Percentiles rank a stretch among this genome's conserved stretches.
Conservation (phyloP, 92 coral and sea anemone genomes). For the Pocillopora grandis region DNA sequence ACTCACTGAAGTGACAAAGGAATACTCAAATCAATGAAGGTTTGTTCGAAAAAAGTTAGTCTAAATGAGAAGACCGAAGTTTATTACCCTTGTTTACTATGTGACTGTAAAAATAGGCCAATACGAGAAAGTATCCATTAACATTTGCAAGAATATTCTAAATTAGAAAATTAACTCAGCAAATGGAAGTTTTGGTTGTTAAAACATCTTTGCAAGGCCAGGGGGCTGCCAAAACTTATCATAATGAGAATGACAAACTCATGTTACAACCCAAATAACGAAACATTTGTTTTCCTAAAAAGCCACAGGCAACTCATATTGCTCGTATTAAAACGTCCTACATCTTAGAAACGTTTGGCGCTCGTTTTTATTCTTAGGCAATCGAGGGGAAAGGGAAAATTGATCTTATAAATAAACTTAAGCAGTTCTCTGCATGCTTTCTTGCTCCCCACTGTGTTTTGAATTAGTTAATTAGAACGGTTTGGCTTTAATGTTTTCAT, state of each 20-base stretch:
- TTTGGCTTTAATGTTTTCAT: constrained; percentile 8
- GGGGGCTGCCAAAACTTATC: background rate
- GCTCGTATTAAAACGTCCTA: background rate
- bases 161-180: background rate
- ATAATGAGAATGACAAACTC: background rate
- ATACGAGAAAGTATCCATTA: background rate
- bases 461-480: constrained; percentile 33
- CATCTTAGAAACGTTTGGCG: background rate
- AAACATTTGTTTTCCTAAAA: background rate
- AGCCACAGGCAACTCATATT: background rate
- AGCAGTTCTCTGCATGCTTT: background rate
- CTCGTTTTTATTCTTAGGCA: constrained; percentile 31
- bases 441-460: constrained; percentile 30
- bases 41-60: background rate
- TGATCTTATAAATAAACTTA: background rate
- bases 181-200: background rate
- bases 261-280: background rate
- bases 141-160: background rate
- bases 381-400: constrained; percentile 12
- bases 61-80: no score
- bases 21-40: background rate
- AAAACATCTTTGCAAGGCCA: background rate
- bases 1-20: background rate
- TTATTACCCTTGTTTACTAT: background rate
- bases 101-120: background rate